Base-by-base conservation (phyloP, 2,113 vertebrate genomes). In the Eulacestoma nigropectus region DNA sequence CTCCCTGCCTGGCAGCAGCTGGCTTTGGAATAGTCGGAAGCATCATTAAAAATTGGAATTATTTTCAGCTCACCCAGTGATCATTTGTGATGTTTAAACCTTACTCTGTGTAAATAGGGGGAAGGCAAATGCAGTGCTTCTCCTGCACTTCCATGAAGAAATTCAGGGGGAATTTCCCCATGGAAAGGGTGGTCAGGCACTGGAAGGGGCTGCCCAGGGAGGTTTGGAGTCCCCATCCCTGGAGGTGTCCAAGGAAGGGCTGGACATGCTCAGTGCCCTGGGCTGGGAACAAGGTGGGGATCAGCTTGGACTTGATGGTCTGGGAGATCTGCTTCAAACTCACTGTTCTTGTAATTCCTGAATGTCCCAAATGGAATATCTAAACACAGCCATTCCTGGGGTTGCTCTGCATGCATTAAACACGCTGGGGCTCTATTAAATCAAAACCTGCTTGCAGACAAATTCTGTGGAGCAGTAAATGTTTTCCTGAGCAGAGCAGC, bases 381-480 rank as follows among this genome's bases (percentile, higher is more conserved):
- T 41, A 44, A 78, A 13, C n/a, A 30, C 23, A 59, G 26, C 68
- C 63, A 2, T 1, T 12, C 26, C 42, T 35, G 62, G 23, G 17
- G 7, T 30, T 25, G 11, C 8, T 14, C 37, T 20, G 41, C 13
- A 1, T 3, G 9, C 53, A 9, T 10, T 11, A 12, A 63, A 33
- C 16, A 3, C 5, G 0, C 0, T 5, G 30, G 37, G 49, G 60
- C 37, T 4, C 1, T 16, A 7, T 49, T 8, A 5, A 32, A 35
- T 19, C 16, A 21, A 73, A 86, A 50, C 14, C 32, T 33, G 32
- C 59, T 25, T 0, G 32, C 13, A 33, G 57, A 27, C 23, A 21
- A 11, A 30, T 62, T 14, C 4, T 30, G 33, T 2, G 4, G 16
- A 19, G 4, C 1, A 30, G 16, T 4, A 30, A 41, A 56, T 7